Base-by-base conservation (phyloP, 2,888 invertebrate genomes). In the Chrysomela aeneicollis region DNA sequence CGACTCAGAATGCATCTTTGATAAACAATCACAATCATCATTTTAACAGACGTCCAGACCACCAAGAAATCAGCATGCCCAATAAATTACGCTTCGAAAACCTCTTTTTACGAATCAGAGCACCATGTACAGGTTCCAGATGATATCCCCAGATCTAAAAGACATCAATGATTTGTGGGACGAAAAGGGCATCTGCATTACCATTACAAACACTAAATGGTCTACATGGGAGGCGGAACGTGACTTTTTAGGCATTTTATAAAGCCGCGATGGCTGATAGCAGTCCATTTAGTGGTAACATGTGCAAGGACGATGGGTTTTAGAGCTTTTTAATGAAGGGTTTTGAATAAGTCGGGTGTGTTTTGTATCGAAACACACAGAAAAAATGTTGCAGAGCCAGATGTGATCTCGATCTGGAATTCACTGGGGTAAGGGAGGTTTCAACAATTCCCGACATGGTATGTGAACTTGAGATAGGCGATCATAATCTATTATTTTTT, bases 141-240 rank as follows among this genome's bases (percentile, higher is more conserved):
- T 58, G 42, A 52, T 21, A 53, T 12, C 22, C 53, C 30, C 52
- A 58, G 51, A 59, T 26, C 55, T 15, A n/a, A 53, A 62, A 62
- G 50, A 54, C 51, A 64, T 63, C 65, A 57, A 69, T 61, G 65
- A 66, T 66, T 65, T 63, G 67, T 67, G 58, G 67, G 62, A 55
- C 52, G 54, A 58, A 59, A 63, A 50, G 62, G 61, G 58, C 64
- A 67, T 62, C 65, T 65, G 67, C 59, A 67, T 57, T 63, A 67
- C 58, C 66, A 59, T 65, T 53, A 55, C 47, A 49, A 54, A 53
- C 54, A 67, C 59, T 67, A 65, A 69, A 65, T 63, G 59, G 57
- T 47, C 61, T 50, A 65, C 67, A 65, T 63, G 69, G 67, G 69
- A 67, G 65, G 67, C 61, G 62, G 61, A 63, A 67, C 69, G 67